phyloP scores from a whole-genome alignment of 2,888 invertebrate species.

The Tridacna crocea region DNA sequence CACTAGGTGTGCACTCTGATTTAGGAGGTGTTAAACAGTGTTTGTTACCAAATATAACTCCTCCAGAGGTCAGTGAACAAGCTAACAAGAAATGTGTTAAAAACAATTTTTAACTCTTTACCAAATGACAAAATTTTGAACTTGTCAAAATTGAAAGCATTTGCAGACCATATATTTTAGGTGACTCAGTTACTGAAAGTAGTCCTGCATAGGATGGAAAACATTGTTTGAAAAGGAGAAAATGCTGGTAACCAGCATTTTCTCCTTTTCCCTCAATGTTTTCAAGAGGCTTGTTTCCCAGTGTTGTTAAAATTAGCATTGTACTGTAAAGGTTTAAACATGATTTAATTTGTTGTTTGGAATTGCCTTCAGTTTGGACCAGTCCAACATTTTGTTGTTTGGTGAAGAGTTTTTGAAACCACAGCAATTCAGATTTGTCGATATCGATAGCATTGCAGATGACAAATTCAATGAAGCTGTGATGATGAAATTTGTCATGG shows the following conservation, averaged over 20 bases:
- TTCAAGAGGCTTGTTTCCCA: too few species aligned
- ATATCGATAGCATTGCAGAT: too few species aligned
- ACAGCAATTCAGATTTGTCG: background rate
- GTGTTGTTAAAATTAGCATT: background rate
- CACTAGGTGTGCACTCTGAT: constrained; percentile 26
- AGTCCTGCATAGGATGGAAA: too few species aligned
- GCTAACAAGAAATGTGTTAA: background rate
- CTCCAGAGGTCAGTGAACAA: constrained; percentile 46
- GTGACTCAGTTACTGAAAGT: background rate
- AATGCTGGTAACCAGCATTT: too few species aligned
- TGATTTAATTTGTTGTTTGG: too few species aligned
- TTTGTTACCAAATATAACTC: constrained; percentile 42
- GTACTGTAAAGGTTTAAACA: background rate
- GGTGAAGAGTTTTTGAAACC: too few species aligned
- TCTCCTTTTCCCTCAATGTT: too few species aligned
- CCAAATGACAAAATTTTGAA: background rate
- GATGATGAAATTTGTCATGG: too few species aligned
- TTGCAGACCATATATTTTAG: background rate
- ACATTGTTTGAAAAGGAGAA: too few species aligned
- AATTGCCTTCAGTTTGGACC: too few species aligned
- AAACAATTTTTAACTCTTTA: background rate
- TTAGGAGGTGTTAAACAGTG: constrained; percentile 49
- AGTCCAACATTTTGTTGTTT: too few species aligned
- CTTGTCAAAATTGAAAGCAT: background rate
- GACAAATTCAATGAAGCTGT: too few species aligned